These are phyloP conservation scores for Melanostigma gelatinosum DNA, from an alignment of 2,113 vertebrate species.

Conservation along the genomic window DNA sequence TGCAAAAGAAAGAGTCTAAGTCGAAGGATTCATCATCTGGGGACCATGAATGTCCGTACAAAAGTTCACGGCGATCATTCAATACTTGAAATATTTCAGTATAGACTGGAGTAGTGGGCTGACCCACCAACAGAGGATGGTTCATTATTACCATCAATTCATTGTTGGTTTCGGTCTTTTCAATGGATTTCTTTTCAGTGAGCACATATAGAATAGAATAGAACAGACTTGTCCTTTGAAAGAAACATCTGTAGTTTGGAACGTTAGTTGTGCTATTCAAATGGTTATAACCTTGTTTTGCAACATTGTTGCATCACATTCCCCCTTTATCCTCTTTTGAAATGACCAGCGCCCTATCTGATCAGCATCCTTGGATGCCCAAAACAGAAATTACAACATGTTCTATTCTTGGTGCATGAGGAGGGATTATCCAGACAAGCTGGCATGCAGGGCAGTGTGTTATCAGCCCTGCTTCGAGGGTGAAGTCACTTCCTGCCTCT, in stretches of 20 bases:
- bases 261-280: not conserved
- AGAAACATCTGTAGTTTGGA: not conserved
- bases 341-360: conserved; percentile 8
- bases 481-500: conserved; percentile 82
- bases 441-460: conserved; percentile 51
- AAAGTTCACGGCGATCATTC: not conserved
- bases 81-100: not conserved
- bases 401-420: conserved; percentile 60
- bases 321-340: conserved; percentile 17
- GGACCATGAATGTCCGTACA: not conserved
- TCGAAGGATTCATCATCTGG: not conserved
- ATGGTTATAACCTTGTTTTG: not conserved
- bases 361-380: conserved; percentile 23
- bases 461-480: conserved; percentile 58
- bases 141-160: not conserved
- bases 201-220: not conserved
- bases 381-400: conserved; percentile 55
- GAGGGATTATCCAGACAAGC: conserved; percentile 42
- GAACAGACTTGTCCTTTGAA: not conserved
- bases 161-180: conserved; percentile 3
- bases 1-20: not conserved
- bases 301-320: conserved; percentile 20
- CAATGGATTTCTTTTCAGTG: not conserved
- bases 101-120: not conserved
- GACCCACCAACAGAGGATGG: not conserved